A percentile compares a stretch with the other conserved stretches of the same genome.
Conservation (phyloP, 2,797 vertebrate species). For the Eulemur albifrons region DNA sequence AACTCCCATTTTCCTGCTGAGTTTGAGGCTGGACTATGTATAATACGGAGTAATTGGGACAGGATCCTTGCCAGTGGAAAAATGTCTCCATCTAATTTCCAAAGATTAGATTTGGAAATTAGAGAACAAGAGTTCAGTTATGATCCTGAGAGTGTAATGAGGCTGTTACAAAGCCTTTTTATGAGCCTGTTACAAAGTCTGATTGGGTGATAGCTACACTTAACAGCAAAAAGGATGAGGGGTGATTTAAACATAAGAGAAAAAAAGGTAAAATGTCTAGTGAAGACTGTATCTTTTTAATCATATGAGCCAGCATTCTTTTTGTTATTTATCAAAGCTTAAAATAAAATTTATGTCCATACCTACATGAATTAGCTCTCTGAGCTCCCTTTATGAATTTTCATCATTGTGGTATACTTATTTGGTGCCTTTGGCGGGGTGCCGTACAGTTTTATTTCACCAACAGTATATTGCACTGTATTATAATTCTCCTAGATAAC, state of each 20-base stretch:
- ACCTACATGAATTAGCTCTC: neutral
- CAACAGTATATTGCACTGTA: neutral
- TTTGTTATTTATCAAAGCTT: neutral
- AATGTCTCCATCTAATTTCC: slow-evolving; percentile 14
- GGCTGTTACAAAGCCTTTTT: neutral
- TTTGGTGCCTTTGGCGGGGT: neutral
- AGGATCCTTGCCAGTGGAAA: neutral
- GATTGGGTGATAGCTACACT: neutral
- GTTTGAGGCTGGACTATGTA: neutral
- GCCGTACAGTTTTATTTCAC: neutral
- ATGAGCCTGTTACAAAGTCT: slow-evolving; percentile 24
- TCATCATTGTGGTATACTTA: neutral
- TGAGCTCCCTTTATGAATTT: neutral
- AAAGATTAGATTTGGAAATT: slow-evolving; percentile 26
- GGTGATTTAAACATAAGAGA: slow-evolving; percentile 3
- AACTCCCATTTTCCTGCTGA: neutral
- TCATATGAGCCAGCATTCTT: neutral
- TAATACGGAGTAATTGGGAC: neutral
- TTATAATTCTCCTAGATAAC: neutral
- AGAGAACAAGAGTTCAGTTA: neutral
- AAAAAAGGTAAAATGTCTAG: neutral
- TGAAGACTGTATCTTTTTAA: neutral
- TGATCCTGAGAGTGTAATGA: neutral
- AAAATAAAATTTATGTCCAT: neutral
- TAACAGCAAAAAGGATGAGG: neutral